Evolutionary conservation across 2,113 vertebrate species (phyloP), one percentile per base, ranked within the genome.

Genomic region (Uria lomvia): DNA sequence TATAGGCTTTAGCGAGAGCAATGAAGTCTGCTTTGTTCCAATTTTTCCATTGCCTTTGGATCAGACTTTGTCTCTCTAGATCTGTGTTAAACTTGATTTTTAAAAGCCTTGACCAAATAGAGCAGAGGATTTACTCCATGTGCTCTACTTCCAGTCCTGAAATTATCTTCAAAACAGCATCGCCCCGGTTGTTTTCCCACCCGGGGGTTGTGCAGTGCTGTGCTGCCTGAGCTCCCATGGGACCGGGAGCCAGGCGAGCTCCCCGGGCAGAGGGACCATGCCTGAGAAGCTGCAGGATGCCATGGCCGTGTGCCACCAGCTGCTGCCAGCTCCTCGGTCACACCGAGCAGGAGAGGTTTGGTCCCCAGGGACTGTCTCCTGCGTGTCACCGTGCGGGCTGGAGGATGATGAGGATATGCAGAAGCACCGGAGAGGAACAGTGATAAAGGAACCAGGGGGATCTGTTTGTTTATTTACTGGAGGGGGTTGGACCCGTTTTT

Each of bases 191-290:
- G 8, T 23, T 78, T 45, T 52, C 27, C 45, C 56, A 16, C 4
- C 5, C 23, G 8, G 82, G 82, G 58, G 38, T 23, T 47, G 34
- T 40, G 66, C 45, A 36, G 45, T 3, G 24, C 29, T 9, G 45
- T 19, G 59, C 47, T 87, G 63, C 34, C 70, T 29, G 70, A 88
- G 74, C n/a, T 42, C 38, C 63, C 2, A 2, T 0, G 29, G 27
- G 56, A 22, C 2, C 0, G 29, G 27, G 56, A 62, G 63, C 72
- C 40, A 22, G 38, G 32, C 0, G 1, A 34, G 32, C 62, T 50
- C 32, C 26, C 32, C 0, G 9, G 63, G 42, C 78, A 56, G 36
- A 70, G 38, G n/a, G 43, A 21, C 84, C 19, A 1, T 56, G 65
- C 45, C 38, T 21, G 53, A 49, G 59, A 21, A 66, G 50, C 73